phyloP scores from a whole-genome alignment of 2,797 vertebrate genomes.

The Xiphophorus birchmanni region DNA sequence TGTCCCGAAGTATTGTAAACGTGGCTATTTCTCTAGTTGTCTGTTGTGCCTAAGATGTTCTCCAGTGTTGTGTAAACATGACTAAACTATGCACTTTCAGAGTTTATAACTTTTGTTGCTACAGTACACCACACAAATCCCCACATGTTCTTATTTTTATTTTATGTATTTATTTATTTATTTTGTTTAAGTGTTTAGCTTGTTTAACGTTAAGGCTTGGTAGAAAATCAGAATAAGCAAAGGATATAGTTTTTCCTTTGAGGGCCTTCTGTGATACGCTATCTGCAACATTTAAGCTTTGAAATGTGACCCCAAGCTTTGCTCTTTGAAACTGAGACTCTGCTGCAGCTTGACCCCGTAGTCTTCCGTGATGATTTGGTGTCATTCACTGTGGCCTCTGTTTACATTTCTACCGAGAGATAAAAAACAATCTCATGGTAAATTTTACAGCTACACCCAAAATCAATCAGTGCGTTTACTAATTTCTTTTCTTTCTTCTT shows the following conservation, averaged over 20 bases:
- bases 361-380: constrained; percentile 38
- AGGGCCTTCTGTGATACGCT: constrained; percentile 41
- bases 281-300: constrained; percentile 33
- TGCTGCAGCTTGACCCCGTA: constrained; percentile 25
- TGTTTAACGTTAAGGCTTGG: constrained; percentile 32
- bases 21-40: neutral
- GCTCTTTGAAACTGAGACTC: constrained; percentile 26
- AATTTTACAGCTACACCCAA: constrained; percentile 48
- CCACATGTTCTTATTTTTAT: constrained; percentile 11
- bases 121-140: neutral
- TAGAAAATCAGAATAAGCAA: constrained; percentile 15
- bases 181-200: constrained; percentile 29
- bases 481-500: constrained; percentile 47
- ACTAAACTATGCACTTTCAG: constrained; percentile 74
- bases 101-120: constrained; percentile 50
- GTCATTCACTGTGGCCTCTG: constrained; percentile 32
- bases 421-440: constrained; percentile 26
- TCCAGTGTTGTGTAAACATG: constrained; percentile 33
- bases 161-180: constrained; percentile 16
- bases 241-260: constrained; percentile 22
- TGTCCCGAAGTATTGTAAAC: neutral
- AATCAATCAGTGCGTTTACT: constrained; percentile 74
- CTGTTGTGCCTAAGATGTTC: neutral
- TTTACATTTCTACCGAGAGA: constrained; percentile 73
- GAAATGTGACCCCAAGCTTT: constrained; percentile 42